Base-by-base conservation (phyloP, 2,888 invertebrate species). In the Cyclophora albipunctata region DNA sequence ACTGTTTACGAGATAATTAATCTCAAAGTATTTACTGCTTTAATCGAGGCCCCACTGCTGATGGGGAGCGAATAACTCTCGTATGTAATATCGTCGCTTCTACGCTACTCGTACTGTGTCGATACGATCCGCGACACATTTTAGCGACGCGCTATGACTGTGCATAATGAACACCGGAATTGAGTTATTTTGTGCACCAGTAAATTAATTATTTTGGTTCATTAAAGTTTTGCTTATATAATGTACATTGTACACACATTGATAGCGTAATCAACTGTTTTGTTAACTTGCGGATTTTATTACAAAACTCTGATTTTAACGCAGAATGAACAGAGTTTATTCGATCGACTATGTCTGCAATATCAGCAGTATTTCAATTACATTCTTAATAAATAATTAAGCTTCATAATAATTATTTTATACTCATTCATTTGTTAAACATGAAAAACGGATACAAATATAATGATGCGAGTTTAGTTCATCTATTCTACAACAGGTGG, bases 1-100 rank as follows among this genome's bases (percentile, higher is more conserved):
- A 86, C 84, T 87, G 87, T 87, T 88, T 88, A 88, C 88, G 88
- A 86, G 85, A 88, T 88, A 88, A 88, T 88, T 88, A 87, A 88
- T 88, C 88, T 88, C 84, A 81, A 85, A 87, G 86, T 88, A 88
- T 88, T 88, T 88, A 87, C 88, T 84, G 87, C 84, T 87, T 87
- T 86, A 88, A 88, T 88, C 88, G 86, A 85, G 85, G 78, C 82
- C 71, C 72, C 37, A 37, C 4, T 37, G 73, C 70, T 73, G 81
- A 79, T 80, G 82, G 83, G 80, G 82, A 76, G 82, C 73, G 81
- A 84, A 84, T 87, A 83, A 84, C 80, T 86, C 81, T 74, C 80
- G 83, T 85, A 85, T 82, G 86, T 84, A 81, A 85, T 86, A 85
- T 81, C 73, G 78, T 78, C 73, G 73, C 76, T 66, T 71, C 62